A percentile compares a stretch with the other conserved stretches of the same genome.
Evolutionary conservation across 23 tunicate species (phyloP).

Genomic region (Botrylloides violaceus): DNA sequence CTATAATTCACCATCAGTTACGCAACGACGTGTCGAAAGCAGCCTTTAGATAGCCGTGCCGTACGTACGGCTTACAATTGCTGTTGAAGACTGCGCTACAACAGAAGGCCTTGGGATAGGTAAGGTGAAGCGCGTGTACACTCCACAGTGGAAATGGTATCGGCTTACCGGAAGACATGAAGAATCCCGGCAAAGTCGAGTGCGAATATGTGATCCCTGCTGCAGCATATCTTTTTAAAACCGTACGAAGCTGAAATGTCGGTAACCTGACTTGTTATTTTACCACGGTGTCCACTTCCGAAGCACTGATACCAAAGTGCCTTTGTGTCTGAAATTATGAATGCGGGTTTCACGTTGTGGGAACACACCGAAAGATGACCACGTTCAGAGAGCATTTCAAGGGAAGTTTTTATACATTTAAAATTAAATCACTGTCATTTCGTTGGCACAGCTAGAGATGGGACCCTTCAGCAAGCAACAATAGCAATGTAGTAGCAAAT

Average conservation of each 20-base stretch:
- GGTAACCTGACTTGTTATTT: slow-evolving; percentile 12
- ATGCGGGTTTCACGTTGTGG: too few species aligned
- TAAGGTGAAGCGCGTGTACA: neutral
- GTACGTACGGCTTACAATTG: too few species aligned
- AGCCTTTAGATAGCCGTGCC: too few species aligned
- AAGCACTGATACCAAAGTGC: slow-evolving; percentile 51
- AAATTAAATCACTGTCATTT: too few species aligned
- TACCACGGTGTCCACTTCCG: slow-evolving; percentile 46
- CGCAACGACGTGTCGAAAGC: too few species aligned
- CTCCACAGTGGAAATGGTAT: too few species aligned
- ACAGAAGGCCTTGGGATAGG: neutral
- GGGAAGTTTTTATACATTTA: too few species aligned
- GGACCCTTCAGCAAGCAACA: too few species aligned
- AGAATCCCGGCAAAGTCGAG: slow-evolving; percentile 54
- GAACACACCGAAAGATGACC: neutral
- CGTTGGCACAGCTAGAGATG: too few species aligned
- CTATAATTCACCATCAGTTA: too few species aligned
- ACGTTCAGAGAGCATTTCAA: neutral
- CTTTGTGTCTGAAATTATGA: slow-evolving; percentile 47
- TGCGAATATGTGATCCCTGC: slow-evolving; percentile 88
- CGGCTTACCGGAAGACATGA: slow-evolving; percentile 86
- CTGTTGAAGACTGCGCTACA: too few species aligned
- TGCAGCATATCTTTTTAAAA: slow-evolving; percentile 64
- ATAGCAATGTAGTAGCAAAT: too few species aligned
- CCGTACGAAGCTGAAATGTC: slow-evolving; percentile 66